Percentiles rank a stretch among this genome's conserved stretches.
Conservation (phyloP, 2,797 vertebrate species). For the Sebastes kiyomatsui region DNA sequence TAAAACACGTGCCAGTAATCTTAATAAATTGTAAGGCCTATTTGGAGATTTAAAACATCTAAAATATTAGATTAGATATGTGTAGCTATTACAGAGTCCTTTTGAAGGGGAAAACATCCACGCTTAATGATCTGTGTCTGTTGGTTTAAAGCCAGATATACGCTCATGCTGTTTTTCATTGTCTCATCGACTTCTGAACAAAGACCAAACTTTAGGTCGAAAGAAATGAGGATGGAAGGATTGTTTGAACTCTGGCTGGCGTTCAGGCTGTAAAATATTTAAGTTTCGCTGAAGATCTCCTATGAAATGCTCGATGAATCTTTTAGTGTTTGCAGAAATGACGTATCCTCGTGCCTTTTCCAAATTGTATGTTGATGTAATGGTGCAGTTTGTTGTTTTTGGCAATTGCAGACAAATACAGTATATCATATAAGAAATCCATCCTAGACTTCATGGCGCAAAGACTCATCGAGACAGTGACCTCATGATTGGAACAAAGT, state of each 20-base stretch:
- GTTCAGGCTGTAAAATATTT: constrained; percentile 59
- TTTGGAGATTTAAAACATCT: constrained; percentile 24
- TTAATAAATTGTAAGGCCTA: not conserved
- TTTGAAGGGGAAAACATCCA: constrained; percentile 15
- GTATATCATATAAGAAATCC: constrained; percentile 16
- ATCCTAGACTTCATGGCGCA: not conserved
- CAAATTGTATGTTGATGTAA: constrained; percentile 45
- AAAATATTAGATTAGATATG: constrained; percentile 22
- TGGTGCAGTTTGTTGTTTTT: constrained; percentile 49
- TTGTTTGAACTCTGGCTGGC: constrained; percentile 17
- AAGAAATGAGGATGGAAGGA: constrained; percentile 19
- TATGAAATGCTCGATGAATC: constrained; percentile 51
- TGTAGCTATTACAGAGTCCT: constrained; percentile 15
- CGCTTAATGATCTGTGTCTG: constrained; percentile 52
- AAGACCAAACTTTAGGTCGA: constrained; percentile 28
- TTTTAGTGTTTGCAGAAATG: constrained; percentile 46
- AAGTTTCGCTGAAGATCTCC: constrained; percentile 39
- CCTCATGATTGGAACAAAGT: constrained; percentile 5
- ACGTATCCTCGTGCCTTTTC: constrained; percentile 3
- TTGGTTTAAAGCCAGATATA: constrained; percentile 48
- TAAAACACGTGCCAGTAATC: constrained; percentile 45
- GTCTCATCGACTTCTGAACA: constrained; percentile 54
- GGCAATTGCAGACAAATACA: constrained; percentile 15
- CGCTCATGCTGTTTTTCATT: constrained; percentile 59
- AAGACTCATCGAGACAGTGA: not conserved